Evolutionary conservation across 2,888 invertebrate species (phyloP).

Genomic region (Tortricodes alternella): DNA sequence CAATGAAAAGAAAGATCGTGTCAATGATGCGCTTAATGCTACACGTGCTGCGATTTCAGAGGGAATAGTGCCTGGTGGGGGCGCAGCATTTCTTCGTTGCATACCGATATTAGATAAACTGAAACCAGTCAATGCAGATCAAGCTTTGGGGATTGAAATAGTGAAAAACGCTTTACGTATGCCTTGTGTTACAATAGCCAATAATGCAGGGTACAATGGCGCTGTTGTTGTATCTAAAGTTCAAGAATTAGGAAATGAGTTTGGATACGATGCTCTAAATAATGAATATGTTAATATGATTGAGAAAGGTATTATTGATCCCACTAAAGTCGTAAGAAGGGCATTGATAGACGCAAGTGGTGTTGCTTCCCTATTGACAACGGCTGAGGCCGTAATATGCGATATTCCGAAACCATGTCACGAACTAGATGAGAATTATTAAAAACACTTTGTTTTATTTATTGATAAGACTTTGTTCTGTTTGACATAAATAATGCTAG

Average conservation of each 20-base stretch:
- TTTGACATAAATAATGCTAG: no score
- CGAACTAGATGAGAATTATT: not conserved
- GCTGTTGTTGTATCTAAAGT: slow-evolving; percentile 95
- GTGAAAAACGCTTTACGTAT: slow-evolving; percentile 91
- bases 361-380: slow-evolving; percentile 79
- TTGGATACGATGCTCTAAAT: slow-evolving; percentile 95
- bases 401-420: slow-evolving; percentile 76
- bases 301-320: slow-evolving; percentile 96
- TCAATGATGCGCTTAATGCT: slow-evolving; percentile 96
- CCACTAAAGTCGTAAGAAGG: slow-evolving; percentile 88
- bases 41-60: slow-evolving; percentile 97
- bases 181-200: slow-evolving; percentile 94
- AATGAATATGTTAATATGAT: slow-evolving; percentile 95
- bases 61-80: slow-evolving; percentile 98
- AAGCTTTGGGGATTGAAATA: slow-evolving; percentile 90
- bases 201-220: slow-evolving; percentile 95
- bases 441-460: not conserved
- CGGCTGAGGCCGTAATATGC: slow-evolving; percentile 97
- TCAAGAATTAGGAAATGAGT: slow-evolving; percentile 86
- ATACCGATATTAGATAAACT: slow-evolving; percentile 86
- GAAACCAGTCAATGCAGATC: slow-evolving; percentile 87
- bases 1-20: slow-evolving; percentile 97
- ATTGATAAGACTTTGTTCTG: no score
- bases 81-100: slow-evolving; percentile 93
- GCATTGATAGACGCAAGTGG: slow-evolving; percentile 71